These are phyloP conservation scores for Ciconia stormi DNA, from an alignment of 2,113 vertebrate species.

Conservation along the genomic window DNA sequence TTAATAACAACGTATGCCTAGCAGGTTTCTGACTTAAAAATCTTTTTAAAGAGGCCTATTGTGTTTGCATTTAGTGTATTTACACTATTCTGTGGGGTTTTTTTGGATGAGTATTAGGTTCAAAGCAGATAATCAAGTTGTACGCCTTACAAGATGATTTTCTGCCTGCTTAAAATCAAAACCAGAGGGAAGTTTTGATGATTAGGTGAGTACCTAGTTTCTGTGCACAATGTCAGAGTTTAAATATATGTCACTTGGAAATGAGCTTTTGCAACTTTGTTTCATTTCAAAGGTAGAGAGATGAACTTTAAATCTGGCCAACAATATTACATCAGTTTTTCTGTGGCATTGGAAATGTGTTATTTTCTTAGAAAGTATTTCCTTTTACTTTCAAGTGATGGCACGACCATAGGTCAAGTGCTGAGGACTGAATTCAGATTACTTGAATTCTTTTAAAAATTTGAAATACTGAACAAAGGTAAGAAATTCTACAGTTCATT, in stretches of 20 bases:
- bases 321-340: background rate
- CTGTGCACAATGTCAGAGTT: background rate
- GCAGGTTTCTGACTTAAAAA: background rate
- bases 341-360: background rate
- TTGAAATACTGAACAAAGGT: background rate
- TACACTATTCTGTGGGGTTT: background rate
- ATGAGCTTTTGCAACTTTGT: background rate
- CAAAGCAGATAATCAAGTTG: background rate
- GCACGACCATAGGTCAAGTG: background rate
- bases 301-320: background rate
- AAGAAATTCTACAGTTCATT: background rate
- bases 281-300: background rate
- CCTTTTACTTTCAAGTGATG: slow-evolving; percentile 42
- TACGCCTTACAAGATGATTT: background rate
- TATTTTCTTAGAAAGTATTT: slow-evolving; percentile 20
- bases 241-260: background rate
- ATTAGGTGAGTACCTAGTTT: background rate
- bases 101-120: background rate
- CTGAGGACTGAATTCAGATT: background rate
- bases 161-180: background rate
- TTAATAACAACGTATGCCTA: background rate
- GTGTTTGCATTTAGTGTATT: background rate
- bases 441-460: background rate
- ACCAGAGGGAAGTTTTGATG: background rate
- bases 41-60: background rate